Evolutionary conservation across 2,113 vertebrate genomes (phyloP).

Genomic region (Lophochroa leadbeateri): DNA sequence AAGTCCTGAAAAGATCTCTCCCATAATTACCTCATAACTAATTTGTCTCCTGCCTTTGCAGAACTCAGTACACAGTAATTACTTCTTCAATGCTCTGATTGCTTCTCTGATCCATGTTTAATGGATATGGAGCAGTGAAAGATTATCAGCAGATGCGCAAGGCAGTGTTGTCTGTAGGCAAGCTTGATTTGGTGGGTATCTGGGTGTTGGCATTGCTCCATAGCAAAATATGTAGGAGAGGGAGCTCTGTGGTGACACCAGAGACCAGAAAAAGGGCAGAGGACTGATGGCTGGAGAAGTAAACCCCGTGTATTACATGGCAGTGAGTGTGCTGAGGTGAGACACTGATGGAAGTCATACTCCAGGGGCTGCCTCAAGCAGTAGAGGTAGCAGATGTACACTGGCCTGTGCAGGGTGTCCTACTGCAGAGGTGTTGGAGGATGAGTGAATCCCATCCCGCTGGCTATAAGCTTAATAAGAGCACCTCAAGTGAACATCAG

Average conservation of each 20-base stretch:
- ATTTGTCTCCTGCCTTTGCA: not conserved
- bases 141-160: not conserved
- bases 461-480: not conserved
- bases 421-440: not conserved
- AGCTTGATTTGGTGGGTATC: not conserved
- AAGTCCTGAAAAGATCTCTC: not conserved
- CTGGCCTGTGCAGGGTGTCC: not conserved
- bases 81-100: not conserved
- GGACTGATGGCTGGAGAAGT: not conserved
- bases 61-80: not conserved
- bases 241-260: not conserved
- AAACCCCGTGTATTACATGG: accelerated
- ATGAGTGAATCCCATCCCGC: not conserved
- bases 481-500: not conserved
- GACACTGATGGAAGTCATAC: not conserved
- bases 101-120: not conserved
- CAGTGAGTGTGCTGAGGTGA: not conserved
- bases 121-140: not conserved
- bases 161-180: not conserved
- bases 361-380: not conserved
- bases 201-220: not conserved
- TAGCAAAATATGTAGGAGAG: not conserved
- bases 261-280: not conserved
- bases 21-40: not conserved
- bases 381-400: not conserved